A percentile compares a stretch with the other conserved stretches of the same genome.
These are phyloP conservation scores for Dastarcus helophoroides DNA, from an alignment of 2,888 invertebrate species.

Conservation along the genomic window DNA sequence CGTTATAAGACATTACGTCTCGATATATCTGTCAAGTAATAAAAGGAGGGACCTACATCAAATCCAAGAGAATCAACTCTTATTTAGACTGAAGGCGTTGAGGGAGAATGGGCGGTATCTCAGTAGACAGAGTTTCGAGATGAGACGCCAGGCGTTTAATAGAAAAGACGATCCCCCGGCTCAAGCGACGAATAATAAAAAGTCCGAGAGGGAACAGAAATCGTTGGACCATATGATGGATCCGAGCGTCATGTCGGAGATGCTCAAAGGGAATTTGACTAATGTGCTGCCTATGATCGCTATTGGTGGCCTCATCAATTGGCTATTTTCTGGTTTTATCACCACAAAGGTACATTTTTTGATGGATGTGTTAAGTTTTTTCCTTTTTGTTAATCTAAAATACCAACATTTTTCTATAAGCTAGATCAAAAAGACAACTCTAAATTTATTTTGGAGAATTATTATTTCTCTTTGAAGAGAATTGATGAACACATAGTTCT, in stretches of 20 bases:
- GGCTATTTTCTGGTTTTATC: slow-evolving; percentile 97
- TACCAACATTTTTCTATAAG: too few relatives aligned
- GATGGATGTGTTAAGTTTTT: too few relatives aligned
- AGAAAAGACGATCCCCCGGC: slow-evolving; percentile 75
- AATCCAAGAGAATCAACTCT: slow-evolving; percentile 88
- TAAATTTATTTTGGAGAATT: too few relatives aligned
- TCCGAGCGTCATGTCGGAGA: slow-evolving; percentile 92
- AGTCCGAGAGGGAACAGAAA: not conserved
- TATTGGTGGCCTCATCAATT: slow-evolving; percentile 98
- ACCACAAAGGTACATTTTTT: slow-evolving; percentile 52
- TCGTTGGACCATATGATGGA: too few relatives aligned
- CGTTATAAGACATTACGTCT: not conserved
- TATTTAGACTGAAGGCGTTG: slow-evolving; percentile 79
- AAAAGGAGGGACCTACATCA: slow-evolving; percentile 84
- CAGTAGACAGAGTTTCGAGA: slow-evolving; percentile 75
- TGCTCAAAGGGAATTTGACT: slow-evolving; percentile 93
- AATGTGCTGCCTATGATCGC: slow-evolving; percentile 96
- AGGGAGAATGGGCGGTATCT: slow-evolving; percentile 94
- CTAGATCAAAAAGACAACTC: too few relatives aligned
- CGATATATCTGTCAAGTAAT: not conserved
- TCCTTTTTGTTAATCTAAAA: too few relatives aligned
- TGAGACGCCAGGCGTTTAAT: slow-evolving; percentile 86
- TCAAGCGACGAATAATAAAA: not conserved
- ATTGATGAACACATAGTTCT: too few relatives aligned
- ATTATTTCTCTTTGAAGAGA: too few relatives aligned